Conservation (phyloP, 1,140 invertebrate genomes). For the Augochlora pura region DNA sequence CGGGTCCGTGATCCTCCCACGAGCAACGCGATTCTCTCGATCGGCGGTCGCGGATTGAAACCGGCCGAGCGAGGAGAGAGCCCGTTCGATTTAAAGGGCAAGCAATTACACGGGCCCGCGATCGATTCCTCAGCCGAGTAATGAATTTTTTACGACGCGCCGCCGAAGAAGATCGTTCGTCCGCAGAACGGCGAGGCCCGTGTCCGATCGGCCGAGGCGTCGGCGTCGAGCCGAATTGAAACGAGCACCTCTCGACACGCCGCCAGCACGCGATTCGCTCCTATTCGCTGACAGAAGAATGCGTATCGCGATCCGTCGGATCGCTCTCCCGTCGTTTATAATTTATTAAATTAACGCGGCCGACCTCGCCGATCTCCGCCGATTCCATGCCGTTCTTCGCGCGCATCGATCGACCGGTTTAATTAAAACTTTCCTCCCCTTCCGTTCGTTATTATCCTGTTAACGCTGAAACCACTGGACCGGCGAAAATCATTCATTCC, state of each 20-base stretch:
- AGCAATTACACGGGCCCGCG: slow-evolving; percentile 75
- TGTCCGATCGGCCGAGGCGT: slow-evolving; percentile 60
- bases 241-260: slow-evolving; percentile 37
- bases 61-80: slow-evolving; percentile 18
- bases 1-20: slow-evolving; percentile 5
- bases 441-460: not conserved
- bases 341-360: slow-evolving; percentile 23
- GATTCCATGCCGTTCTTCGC: not conserved
- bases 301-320: not conserved
- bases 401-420: not conserved
- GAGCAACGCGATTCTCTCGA: slow-evolving; percentile 16
- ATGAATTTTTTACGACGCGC: slow-evolving; percentile 78
- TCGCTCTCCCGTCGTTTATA: not conserved
- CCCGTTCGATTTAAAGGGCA: slow-evolving; percentile 63
- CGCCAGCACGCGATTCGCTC: slow-evolving; percentile 7
- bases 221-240: slow-evolving; percentile 62
- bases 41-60: slow-evolving; percentile 13
- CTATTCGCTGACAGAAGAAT: slow-evolving; percentile 25
- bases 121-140: slow-evolving; percentile 75
- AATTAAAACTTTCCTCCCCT: not conserved
- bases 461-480: not conserved
- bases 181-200: slow-evolving; percentile 44
- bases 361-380: not conserved
- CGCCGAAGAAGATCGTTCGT: slow-evolving; percentile 52
- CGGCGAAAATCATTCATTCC: not conserved